Base-by-base conservation (phyloP, 2,797 vertebrate species). In the Florisuga fusca region DNA sequence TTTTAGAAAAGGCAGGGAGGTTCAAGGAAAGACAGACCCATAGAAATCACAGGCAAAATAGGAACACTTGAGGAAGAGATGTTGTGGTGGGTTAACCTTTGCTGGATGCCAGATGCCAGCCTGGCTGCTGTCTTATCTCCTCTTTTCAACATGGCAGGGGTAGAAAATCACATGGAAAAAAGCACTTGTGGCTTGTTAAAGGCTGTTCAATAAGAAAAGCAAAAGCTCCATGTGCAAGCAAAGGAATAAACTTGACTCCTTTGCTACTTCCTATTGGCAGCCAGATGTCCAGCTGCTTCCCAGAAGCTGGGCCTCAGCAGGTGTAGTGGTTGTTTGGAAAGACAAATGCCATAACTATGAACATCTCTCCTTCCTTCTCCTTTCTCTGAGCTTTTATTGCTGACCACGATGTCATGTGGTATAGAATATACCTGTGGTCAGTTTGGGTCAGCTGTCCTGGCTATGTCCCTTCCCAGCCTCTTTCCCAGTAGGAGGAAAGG, bases 1-100 rank as follows among this genome's bases (percentile, higher is more conserved):
- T 91, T 93, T 94, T 76, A 73, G 82, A 71, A 94, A 79, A 79
- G 20, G 43, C 23, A 51, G 20, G 87, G 66, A 75, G 38, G 48
- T 78, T 84, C n/a, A 73, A 50, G 63, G 59, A 19, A 90, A 78
- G 87, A 43, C 17, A 89, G 43, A 31, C n/a, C 67, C 10, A 5
- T 73, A 69, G 34, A 78, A 89, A 61, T 77, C 46, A 23, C 63
- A 53, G 20, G 27, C 16, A 77, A 63, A 67, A 66, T 3, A 85
- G 48, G 75, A 92, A 58, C 43, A 19, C 38, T 86, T 91, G 14
- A 59, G 41, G 45, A 77, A 50, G 36, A 81, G 29, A 34, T 72
- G 46, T 19, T 9, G 20, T 53, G 21, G 55, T 75, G 67, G 51
- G 51, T 84, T 82, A 77, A 84, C 79, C 27, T 78, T 91, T 72